Base-by-base conservation (phyloP, 2,888 invertebrate species). In the Beris morrisii region DNA sequence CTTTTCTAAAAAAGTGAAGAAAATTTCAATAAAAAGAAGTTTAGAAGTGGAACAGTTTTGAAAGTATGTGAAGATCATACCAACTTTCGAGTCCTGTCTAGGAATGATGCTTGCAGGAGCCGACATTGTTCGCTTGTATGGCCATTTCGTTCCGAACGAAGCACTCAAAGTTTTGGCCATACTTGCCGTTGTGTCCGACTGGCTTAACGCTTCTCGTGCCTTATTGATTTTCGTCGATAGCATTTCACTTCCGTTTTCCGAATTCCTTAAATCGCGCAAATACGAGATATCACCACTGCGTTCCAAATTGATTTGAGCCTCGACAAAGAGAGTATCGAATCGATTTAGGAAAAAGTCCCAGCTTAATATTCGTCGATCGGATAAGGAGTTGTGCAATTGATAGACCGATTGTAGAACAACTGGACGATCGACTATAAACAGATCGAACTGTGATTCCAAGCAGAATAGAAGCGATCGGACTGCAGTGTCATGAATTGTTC, bases 341-440 rank as follows among this genome's bases (percentile, higher is more conserved):
- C 95, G 87, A 78, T 95, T 94, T 30, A 97, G 85, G 80, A 99
- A 99, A 84, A 99, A 99, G 71, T 97, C 95, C 97, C 99, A 99
- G 0, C 91, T 89, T 13, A 99, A 84, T 67, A 98, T 92, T 74
- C 88, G 88, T 54, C 96, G 85, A 78, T 97, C 94, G 72, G 92
- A 92, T 38, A 98, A 85, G 3, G 94, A 91, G 78, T 95, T 96
- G 78, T 96, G 94, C 5, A 99, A 85, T 78, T 97, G 94, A 79
- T 95, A 95, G 64, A 99, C 86, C 2, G 95, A 93, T 79, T 97
- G 96, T 48, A 99, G 85, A 38, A 99, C 93, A 87, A 98, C 92
- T 0, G 97, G 96, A 48, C 99, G 87, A 81, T 99, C 99, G 68
- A 94, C 90, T 69, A 97, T 95, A 70, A 98, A 96, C 69, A 93